These are phyloP conservation scores for Bombus superbus DNA, from an alignment of 1,140 invertebrate genomes.

Conservation along the genomic window DNA sequence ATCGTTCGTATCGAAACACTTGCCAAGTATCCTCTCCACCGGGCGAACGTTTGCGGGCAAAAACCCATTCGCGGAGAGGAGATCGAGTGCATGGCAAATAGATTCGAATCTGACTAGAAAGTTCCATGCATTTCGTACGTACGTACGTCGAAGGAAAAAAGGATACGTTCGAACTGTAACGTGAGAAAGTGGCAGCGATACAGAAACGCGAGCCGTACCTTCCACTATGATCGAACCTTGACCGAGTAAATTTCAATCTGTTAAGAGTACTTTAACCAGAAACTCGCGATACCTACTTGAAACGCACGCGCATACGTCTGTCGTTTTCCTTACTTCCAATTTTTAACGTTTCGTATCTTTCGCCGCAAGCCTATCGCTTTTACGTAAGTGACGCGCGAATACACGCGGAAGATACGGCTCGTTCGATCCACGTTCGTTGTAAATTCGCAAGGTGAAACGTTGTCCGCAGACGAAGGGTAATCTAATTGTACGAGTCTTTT, in stretches of 20 bases:
- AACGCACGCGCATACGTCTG: no score
- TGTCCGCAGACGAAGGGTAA: no score
- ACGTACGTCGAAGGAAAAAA: background rate
- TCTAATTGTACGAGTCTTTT: no score
- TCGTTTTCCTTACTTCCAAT: no score
- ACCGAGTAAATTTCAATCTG: background rate
- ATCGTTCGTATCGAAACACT: background rate
- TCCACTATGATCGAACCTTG: background rate
- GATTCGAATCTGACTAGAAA: background rate
- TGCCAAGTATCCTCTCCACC: background rate
- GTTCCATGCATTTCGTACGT: background rate
- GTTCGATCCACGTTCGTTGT: no score
- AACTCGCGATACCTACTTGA: background rate
- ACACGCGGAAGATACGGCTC: no score
- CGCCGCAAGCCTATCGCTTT: no score
- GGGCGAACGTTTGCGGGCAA: background rate
- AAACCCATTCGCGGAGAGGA: background rate
- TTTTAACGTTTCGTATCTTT: no score
- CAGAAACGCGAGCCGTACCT: background rate
- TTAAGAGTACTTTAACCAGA: background rate
- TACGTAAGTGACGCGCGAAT: no score
- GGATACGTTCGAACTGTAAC: background rate
- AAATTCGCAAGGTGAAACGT: no score
- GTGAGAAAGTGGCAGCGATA: background rate
- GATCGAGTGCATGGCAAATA: background rate